Evolutionary conservation across 2,113 vertebrate species (phyloP).

Genomic region (Myrmecobius fasciatus): DNA sequence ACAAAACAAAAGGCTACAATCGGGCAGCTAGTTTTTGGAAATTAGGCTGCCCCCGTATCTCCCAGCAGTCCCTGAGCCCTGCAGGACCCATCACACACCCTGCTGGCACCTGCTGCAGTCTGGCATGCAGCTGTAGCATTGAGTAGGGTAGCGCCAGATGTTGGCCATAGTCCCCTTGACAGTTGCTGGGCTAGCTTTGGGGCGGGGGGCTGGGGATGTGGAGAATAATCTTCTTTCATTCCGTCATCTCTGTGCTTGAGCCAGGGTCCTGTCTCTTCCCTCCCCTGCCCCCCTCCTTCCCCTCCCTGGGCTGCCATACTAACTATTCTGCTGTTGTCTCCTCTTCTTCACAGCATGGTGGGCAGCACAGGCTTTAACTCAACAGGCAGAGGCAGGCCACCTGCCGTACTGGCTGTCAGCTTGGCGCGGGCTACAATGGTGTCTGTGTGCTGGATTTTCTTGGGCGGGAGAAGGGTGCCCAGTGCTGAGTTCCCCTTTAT

Average conservation of each 20-base stretch:
- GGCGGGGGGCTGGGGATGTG: neutral
- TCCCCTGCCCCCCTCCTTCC: neutral
- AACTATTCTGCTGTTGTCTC: neutral
- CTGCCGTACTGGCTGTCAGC: neutral
- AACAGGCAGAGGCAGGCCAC: neutral
- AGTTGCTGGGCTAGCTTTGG: neutral
- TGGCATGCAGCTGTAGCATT: neutral
- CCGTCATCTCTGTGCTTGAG: neutral
- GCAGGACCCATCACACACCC: neutral
- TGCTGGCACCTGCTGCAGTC: neutral
- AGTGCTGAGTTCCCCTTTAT: constrained; percentile 1
- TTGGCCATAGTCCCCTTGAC: neutral
- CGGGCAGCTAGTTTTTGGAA: neutral
- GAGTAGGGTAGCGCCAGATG: neutral
- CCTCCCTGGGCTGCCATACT: neutral
- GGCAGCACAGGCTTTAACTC: neutral
- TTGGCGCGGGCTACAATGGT: neutral
- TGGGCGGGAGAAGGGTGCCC: neutral
- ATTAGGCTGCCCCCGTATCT: neutral
- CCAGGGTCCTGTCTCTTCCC: neutral
- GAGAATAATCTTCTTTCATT: constrained; percentile 7
- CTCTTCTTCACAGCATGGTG: neutral
- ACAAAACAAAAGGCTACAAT: neutral
- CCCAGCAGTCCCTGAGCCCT: neutral
- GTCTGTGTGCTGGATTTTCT: neutral